Percentiles rank a stretch among this genome's conserved stretches.
Conservation (phyloP, 2,888 invertebrate genomes). For the Pardosa pseudoannulata region DNA sequence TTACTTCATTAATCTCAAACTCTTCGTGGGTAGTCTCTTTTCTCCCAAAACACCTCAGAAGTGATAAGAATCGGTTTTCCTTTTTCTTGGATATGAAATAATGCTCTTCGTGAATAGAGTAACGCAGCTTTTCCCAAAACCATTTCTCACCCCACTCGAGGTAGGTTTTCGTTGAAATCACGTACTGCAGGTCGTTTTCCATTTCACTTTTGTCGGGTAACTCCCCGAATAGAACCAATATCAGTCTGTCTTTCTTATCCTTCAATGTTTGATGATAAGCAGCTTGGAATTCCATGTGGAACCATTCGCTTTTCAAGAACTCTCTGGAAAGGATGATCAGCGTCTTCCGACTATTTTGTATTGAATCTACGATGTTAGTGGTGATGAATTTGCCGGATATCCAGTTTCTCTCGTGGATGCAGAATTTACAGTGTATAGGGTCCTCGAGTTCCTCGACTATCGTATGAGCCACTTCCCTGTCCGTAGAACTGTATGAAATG, state of each 20-base stretch:
- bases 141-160: conserved; percentile 75
- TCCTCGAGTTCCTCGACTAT: conserved; percentile 71
- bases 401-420: conserved; percentile 75
- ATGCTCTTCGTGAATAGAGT: conserved; percentile 74
- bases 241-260: conserved; percentile 73
- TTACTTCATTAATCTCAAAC: no score
- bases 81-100: no score
- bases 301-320: conserved; percentile 74
- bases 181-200: conserved; percentile 73
- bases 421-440: conserved; percentile 59
- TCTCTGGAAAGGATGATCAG: conserved; percentile 73
- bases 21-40: no score
- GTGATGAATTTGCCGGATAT: conserved; percentile 73
- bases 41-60: no score
- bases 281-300: conserved; percentile 73
- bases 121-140: conserved; percentile 75
- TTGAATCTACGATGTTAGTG: conserved; percentile 73
- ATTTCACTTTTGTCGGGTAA: conserved; percentile 72
- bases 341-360: conserved; percentile 73
- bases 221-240: conserved; percentile 73
- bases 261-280: conserved; percentile 74
- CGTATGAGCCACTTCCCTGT: conserved; percentile 71
- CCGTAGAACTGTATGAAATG: conserved; percentile 71
- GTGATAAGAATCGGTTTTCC: no score
- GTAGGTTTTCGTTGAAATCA: conserved; percentile 75